These are phyloP conservation scores for Lanius ludovicianus DNA, from an alignment of 2,113 vertebrate genomes.

Conservation along the genomic window DNA sequence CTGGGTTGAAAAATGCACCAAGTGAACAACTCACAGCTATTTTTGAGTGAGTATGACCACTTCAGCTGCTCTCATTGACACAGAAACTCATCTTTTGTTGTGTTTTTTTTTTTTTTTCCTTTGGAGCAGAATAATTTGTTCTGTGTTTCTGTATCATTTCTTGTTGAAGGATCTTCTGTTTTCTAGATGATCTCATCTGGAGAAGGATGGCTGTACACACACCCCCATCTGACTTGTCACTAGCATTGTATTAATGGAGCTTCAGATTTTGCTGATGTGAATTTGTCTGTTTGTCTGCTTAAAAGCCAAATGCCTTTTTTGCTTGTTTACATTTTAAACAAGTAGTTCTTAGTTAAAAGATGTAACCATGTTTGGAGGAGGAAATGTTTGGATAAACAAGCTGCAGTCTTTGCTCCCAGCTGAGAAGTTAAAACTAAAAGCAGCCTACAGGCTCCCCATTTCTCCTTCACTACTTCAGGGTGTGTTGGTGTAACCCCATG, in stretches of 20 bases:
- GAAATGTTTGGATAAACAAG: neutral
- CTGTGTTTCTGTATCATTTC: neutral
- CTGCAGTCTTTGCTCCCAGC: neutral
- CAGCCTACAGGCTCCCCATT: neutral
- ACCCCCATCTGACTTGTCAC: neutral
- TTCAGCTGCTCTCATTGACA: neutral
- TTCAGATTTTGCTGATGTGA: neutral
- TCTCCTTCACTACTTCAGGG: neutral
- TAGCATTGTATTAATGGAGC: neutral
- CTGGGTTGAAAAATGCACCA: slow-evolving; percentile 85
- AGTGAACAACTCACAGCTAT: slow-evolving; percentile 83
- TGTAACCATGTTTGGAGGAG: neutral
- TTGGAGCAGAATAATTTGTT: neutral
- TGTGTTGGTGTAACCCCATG: neutral
- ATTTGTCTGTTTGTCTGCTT: neutral
- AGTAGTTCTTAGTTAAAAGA: neutral
- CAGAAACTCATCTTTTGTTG: neutral
- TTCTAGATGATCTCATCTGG: neutral
- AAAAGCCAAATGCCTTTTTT: neutral
- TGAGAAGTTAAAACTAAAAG: neutral
- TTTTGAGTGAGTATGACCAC: slow-evolving; percentile 78
- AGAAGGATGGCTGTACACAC: neutral
- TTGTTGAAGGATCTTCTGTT: neutral
- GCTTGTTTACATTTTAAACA: neutral
- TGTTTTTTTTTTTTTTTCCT: neutral